A percentile compares a stretch with the other conserved stretches of the same genome.
These are phyloP conservation scores for Eupithecia abbreviata DNA, from an alignment of 2,888 invertebrate species.

Conservation along the genomic window DNA sequence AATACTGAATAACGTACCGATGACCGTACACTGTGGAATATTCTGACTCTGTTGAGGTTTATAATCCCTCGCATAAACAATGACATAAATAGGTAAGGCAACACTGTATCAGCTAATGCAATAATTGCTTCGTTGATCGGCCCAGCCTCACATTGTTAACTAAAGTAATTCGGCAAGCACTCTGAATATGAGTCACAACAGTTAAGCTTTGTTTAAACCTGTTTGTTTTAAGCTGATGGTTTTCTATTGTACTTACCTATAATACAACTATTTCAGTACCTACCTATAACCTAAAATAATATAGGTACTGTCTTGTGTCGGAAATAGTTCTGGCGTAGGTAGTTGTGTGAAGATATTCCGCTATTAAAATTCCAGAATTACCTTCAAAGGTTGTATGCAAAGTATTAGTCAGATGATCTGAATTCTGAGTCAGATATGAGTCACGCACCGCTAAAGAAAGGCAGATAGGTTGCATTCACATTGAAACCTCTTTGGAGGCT, in stretches of 20 bases:
- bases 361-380: conserved; percentile 33
- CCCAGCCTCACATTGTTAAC: conserved; percentile 30
- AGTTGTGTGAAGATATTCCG: conserved; percentile 10
- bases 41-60: not conserved
- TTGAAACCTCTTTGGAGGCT: conserved; percentile 11
- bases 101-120: conserved; percentile 28
- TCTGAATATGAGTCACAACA: conserved; percentile 37
- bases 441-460: conserved; percentile 70
- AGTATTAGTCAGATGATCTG: conserved; percentile 57
- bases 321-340: not conserved
- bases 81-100: not conserved
- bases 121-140: conserved; percentile 19
- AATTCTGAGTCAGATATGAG: conserved; percentile 73
- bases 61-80: not conserved
- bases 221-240: conserved; percentile 28
- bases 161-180: conserved; percentile 28
- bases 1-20: not conserved
- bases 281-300: not conserved
- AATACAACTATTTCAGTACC: not conserved
- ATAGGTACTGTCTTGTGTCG: not conserved
- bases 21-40: not conserved
- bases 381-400: conserved; percentile 39
- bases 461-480: conserved; percentile 39
- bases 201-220: conserved; percentile 25
- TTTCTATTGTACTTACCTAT: not conserved